phyloP scores from a whole-genome alignment of 2,113 vertebrate species.

The Hippopotamus amphibius region DNA sequence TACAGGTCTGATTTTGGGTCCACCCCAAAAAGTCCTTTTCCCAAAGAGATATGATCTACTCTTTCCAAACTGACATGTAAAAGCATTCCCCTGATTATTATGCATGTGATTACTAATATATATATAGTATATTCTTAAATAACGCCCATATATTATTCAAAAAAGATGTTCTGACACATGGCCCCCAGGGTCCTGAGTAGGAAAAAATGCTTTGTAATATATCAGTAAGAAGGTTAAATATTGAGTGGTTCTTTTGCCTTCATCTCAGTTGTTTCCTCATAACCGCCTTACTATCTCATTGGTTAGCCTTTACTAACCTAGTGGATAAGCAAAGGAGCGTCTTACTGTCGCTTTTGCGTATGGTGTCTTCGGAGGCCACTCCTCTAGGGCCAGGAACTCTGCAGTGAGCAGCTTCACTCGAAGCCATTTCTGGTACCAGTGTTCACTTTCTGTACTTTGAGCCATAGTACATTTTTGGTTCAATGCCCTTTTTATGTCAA shows the following conservation, averaged over 20 bases:
- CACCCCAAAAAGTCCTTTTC: background rate
- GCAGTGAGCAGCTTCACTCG: background rate
- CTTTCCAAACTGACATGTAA: background rate
- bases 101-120: background rate
- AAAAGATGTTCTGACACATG: background rate
- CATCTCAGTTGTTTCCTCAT: background rate
- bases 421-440: background rate
- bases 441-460: background rate
- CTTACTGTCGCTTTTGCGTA: no score
- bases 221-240: background rate
- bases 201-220: background rate
- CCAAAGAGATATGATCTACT: background rate
- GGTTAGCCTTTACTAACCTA: background rate
- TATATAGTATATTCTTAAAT: background rate
- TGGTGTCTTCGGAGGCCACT: background rate
- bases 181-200: background rate
- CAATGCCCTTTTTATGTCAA: background rate
- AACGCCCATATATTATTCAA: background rate
- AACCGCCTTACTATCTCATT: background rate
- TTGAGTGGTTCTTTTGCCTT: background rate
- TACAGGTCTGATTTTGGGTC: background rate
- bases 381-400: no score
- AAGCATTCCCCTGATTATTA: background rate
- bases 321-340: background rate
- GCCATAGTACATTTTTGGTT: background rate